A percentile compares a stretch with the other conserved stretches of the same genome.
Conservation (phyloP, 2,888 invertebrate genomes). For the Sericinus montela region DNA sequence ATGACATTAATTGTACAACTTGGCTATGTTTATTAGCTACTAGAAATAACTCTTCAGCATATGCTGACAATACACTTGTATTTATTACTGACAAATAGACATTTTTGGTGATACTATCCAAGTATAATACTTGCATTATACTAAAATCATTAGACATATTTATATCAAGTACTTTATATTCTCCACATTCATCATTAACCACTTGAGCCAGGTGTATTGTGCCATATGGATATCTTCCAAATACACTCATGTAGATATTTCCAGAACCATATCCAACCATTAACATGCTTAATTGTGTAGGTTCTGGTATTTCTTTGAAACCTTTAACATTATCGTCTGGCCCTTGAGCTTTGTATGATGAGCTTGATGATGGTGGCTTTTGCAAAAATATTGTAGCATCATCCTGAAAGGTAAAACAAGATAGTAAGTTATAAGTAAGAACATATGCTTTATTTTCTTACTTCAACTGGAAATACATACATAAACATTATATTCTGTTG, state of each 20-base stretch:
- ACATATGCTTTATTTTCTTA: too few species aligned
- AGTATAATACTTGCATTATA: conserved; percentile 82
- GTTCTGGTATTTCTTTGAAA: conserved; percentile 80
- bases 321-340: conserved; percentile 78
- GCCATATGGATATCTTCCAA: conserved; percentile 91
- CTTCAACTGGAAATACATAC: conserved; percentile 39
- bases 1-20: conserved; percentile 83
- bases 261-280: conserved; percentile 88
- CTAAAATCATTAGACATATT: conserved; percentile 85
- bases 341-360: conserved; percentile 71
- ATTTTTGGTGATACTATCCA: conserved; percentile 69
- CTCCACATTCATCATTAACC: conserved; percentile 74
- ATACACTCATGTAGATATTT: conserved; percentile 85
- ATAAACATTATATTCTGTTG: conserved; percentile 65
- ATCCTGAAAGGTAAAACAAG: conserved; percentile 49
- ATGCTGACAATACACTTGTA: conserved; percentile 81
- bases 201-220: conserved; percentile 80
- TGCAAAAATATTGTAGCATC: conserved; percentile 77
- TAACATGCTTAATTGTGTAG: conserved; percentile 85
- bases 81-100: conserved; percentile 73
- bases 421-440: too few species aligned
- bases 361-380: conserved; percentile 74
- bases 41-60: conserved; percentile 83
- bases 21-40: conserved; percentile 87
- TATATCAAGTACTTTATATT: conserved; percentile 81